A percentile compares a stretch with the other conserved stretches of the same genome.
Evolutionary conservation across 2,797 vertebrate species (phyloP).

Genomic region (Petrocephalus schoutedeni): DNA sequence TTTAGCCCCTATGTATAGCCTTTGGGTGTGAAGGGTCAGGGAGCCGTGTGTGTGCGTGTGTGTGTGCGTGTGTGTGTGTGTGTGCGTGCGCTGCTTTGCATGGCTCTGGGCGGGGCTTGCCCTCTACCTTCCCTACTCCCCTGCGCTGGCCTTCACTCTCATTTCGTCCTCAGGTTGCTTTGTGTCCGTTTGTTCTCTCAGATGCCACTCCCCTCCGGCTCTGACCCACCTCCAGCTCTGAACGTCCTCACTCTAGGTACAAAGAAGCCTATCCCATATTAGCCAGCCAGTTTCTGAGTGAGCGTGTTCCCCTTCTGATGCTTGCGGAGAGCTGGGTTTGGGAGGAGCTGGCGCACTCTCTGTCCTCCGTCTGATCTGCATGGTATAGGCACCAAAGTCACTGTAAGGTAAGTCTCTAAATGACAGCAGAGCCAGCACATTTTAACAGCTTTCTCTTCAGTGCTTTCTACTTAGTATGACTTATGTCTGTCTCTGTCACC

Average conservation of each 20-base stretch:
- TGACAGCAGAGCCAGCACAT: not conserved
- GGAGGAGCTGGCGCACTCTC: constrained; percentile 71
- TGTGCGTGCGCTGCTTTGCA: not conserved
- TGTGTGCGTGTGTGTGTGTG: not conserved
- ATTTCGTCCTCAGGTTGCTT: constrained; percentile 44
- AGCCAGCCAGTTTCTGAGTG: not conserved
- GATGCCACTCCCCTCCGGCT: constrained; percentile 26
- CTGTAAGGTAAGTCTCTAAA: constrained; percentile 75
- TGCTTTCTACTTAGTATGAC: not conserved
- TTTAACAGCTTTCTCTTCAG: not conserved
- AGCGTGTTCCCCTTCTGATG: constrained; percentile 50
- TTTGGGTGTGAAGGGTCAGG: not conserved
- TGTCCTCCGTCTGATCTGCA: constrained; percentile 94
- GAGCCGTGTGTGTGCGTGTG: not conserved
- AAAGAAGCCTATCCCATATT: constrained; percentile 41
- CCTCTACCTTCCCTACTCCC: not conserved
- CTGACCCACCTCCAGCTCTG: not conserved
- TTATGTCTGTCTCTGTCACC: not conserved
- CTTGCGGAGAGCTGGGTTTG: constrained; percentile 78
- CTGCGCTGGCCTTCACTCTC: not conserved
- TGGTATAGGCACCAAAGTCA: constrained; percentile 86
- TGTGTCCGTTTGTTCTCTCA: constrained; percentile 33
- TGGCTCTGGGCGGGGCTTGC: not conserved
- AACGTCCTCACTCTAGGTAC: constrained; percentile 64
- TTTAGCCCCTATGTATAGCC: not conserved